Percentiles rank a stretch among this genome's conserved stretches.
Evolutionary conservation across 1,140 invertebrate species (phyloP).

Genomic region (Watersipora subatra): DNA sequence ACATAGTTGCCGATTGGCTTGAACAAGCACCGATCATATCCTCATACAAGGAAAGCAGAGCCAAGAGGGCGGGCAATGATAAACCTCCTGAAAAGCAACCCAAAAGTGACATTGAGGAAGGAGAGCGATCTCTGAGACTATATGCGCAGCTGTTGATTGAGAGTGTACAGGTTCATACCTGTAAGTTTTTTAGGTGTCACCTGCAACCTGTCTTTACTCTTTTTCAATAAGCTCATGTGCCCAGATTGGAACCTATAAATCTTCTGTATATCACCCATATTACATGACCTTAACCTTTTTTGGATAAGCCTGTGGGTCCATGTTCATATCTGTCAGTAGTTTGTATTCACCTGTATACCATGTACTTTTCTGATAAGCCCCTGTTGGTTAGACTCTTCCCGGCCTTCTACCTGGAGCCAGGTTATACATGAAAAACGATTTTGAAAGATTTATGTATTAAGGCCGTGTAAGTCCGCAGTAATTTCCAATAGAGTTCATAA

Average conservation of each 20-base stretch:
- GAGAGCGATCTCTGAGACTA: background rate
- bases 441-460: too few relatives aligned
- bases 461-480: too few relatives aligned
- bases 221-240: constrained; percentile 44
- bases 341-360: too few relatives aligned
- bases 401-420: too few relatives aligned
- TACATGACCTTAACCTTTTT: too few relatives aligned
- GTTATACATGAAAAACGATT: too few relatives aligned
- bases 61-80: background rate
- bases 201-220: too few relatives aligned
- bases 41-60: constrained; percentile 17
- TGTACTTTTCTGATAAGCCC: too few relatives aligned
- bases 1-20: constrained; percentile 16
- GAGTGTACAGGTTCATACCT: background rate
- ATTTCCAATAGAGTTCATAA: too few relatives aligned
- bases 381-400: too few relatives aligned
- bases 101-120: background rate
- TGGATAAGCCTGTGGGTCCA: background rate
- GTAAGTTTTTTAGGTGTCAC: background rate
- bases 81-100: background rate
- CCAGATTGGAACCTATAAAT: constrained; percentile 3
- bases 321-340: too few relatives aligned
- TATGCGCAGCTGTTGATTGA: background rate
- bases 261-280: constrained; percentile 11
- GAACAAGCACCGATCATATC: constrained; percentile 24